phyloP scores from a whole-genome alignment of 1,140 invertebrate species.

The Cydia strobilella region DNA sequence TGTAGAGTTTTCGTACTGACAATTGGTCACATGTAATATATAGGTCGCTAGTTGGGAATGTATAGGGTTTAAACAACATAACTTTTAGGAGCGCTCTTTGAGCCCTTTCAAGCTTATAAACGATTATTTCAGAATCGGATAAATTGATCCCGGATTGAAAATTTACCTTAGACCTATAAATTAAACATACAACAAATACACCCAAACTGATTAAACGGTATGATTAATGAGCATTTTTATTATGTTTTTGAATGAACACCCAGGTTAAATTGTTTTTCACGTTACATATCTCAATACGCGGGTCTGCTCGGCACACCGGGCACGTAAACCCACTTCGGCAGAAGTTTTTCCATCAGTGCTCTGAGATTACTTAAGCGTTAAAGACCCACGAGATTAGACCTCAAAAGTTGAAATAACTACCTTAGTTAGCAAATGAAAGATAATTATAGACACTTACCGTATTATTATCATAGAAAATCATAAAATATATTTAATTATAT shows the following conservation, averaged over 20 bases:
- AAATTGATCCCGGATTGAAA: too few species aligned
- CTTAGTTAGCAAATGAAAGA: neutral
- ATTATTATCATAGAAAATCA: too few species aligned
- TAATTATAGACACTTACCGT: neutral
- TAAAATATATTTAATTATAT: too few species aligned
- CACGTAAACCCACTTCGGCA: slow-evolving; percentile 22
- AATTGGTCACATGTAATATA: too few species aligned
- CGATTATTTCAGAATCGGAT: too few species aligned
- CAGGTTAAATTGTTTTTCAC: slow-evolving; percentile 20
- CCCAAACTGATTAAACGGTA: neutral
- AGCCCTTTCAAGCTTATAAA: too few species aligned
- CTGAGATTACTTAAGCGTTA: slow-evolving; percentile 28
- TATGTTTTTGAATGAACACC: neutral
- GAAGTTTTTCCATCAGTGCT: slow-evolving; percentile 30
- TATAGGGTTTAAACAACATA: too few species aligned
- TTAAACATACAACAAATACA: neutral
- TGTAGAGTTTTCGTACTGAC: too few species aligned
- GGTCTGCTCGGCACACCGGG: slow-evolving; percentile 22
- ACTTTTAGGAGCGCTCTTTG: too few species aligned
- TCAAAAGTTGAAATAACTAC: slow-evolving; percentile 26
- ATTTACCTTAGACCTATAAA: too few species aligned
- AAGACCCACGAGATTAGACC: slow-evolving; percentile 31
- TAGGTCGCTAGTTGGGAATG: too few species aligned
- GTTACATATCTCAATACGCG: slow-evolving; percentile 24
- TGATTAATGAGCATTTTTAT: neutral